Percentiles rank a stretch among this genome's conserved stretches.
Evolutionary conservation across 2,113 vertebrate species (phyloP).

Genomic region (Vulpes vulpes): DNA sequence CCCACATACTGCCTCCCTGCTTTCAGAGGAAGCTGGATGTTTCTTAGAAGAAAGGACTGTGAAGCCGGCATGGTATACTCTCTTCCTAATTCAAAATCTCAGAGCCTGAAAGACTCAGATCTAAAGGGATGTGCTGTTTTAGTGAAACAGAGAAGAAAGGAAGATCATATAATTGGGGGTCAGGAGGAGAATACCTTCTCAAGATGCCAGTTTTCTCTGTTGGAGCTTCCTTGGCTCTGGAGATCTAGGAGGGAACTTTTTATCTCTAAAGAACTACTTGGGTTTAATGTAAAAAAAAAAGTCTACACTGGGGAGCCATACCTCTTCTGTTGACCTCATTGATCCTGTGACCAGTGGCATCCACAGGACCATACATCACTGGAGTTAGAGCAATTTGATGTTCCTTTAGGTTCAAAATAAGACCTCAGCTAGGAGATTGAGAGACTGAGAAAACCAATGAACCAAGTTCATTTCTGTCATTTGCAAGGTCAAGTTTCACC

Average conservation of each 20-base stretch:
- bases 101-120: neutral
- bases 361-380: constrained; percentile 60
- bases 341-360: constrained; percentile 77
- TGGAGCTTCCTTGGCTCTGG: neutral
- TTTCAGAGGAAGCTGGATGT: neutral
- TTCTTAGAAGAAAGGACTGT: neutral
- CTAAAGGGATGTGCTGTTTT: neutral
- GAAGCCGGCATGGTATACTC: neutral
- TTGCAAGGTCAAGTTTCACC: constrained; percentile 61
- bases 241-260: constrained; percentile 61
- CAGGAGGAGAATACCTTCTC: neutral
- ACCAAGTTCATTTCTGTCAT: constrained; percentile 68
- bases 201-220: neutral
- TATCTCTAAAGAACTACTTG: constrained; percentile 55
- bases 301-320: constrained; percentile 67
- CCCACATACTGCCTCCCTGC: neutral
- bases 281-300: constrained; percentile 78
- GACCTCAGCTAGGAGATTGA: constrained; percentile 77
- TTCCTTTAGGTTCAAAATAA: constrained; percentile 81
- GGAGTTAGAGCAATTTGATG: constrained; percentile 73
- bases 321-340: constrained; percentile 75
- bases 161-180: neutral
- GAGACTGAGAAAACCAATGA: constrained; percentile 71
- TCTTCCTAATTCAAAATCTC: neutral
- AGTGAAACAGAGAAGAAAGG: neutral